phyloP scores from a whole-genome alignment of 1,140 invertebrate species.

The Rhagoletis pomonella region DNA sequence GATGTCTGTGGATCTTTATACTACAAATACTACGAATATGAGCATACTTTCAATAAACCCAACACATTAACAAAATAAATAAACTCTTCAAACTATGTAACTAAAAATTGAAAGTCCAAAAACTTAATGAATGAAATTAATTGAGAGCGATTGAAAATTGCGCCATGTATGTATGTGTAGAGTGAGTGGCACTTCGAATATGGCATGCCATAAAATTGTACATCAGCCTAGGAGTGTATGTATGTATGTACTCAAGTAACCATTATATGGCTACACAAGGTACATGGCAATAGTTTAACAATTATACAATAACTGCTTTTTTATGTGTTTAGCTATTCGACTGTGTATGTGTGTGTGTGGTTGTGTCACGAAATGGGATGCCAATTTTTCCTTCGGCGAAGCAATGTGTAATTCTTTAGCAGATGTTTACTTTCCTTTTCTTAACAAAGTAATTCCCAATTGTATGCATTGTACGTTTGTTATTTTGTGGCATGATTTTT shows the following conservation, averaged over 20 bases:
- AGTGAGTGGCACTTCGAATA: too few relatives aligned
- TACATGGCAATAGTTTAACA: too few relatives aligned
- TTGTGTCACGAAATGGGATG: background rate
- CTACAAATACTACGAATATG: too few relatives aligned
- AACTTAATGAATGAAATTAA: too few relatives aligned
- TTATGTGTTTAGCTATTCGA: too few relatives aligned
- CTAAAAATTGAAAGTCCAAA: too few relatives aligned
- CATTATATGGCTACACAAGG: background rate
- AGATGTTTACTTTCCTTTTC: conserved; percentile 9
- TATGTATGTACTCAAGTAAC: background rate
- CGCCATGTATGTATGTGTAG: too few relatives aligned
- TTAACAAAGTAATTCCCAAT: background rate
- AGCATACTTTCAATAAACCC: too few relatives aligned
- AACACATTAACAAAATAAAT: too few relatives aligned
- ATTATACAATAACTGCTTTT: background rate
- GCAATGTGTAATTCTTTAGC: background rate
- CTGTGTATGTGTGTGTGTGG: background rate
- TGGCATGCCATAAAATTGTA: too few relatives aligned
- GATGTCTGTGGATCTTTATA: too few relatives aligned
- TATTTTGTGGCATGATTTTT: background rate
- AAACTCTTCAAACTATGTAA: too few relatives aligned
- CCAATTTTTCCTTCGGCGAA: background rate
- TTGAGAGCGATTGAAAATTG: background rate
- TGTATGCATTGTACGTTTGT: background rate
- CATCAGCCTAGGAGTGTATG: background rate